These are phyloP conservation scores for Prionailurus viverrinus DNA, from an alignment of 2,113 vertebrate species.

Conservation along the genomic window DNA sequence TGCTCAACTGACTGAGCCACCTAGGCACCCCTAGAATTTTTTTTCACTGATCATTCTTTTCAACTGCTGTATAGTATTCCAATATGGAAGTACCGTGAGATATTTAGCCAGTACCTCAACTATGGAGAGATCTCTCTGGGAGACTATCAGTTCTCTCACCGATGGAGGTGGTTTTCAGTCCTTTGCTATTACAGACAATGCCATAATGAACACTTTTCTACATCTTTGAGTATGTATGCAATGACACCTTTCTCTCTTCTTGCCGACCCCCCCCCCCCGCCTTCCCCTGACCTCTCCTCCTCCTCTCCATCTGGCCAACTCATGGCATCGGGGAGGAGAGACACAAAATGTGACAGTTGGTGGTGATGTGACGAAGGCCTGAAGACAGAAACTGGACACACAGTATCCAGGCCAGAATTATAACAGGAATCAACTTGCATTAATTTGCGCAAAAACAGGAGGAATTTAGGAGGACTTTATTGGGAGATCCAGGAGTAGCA, in stretches of 20 bases:
- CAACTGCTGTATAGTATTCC: too few relatives aligned
- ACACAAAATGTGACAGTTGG: background rate
- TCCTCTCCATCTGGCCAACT: background rate
- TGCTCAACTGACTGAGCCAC: too few relatives aligned
- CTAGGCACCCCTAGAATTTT: too few relatives aligned
- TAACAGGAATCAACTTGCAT: background rate
- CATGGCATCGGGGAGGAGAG: background rate
- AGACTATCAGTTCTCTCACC: background rate
- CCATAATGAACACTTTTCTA: background rate
- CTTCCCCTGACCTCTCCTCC: background rate
- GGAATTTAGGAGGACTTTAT: background rate
- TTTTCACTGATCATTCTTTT: too few relatives aligned
- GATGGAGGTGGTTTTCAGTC: background rate
- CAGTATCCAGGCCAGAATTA: background rate
- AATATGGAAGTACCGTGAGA: background rate
- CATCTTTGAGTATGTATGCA: background rate
- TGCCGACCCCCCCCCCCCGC: too few relatives aligned
- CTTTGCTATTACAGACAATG: background rate
- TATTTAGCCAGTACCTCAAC: background rate
- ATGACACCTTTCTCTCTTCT: too few relatives aligned
- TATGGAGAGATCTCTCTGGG: background rate
- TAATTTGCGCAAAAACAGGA: background rate
- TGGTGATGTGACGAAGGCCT: background rate
- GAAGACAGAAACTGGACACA: background rate
- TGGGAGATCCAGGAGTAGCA: background rate